Percentiles rank a stretch among this genome's conserved stretches.
phyloP scores from a whole-genome alignment of 2,888 invertebrate genomes.

The Cantharis flavilabris region DNA sequence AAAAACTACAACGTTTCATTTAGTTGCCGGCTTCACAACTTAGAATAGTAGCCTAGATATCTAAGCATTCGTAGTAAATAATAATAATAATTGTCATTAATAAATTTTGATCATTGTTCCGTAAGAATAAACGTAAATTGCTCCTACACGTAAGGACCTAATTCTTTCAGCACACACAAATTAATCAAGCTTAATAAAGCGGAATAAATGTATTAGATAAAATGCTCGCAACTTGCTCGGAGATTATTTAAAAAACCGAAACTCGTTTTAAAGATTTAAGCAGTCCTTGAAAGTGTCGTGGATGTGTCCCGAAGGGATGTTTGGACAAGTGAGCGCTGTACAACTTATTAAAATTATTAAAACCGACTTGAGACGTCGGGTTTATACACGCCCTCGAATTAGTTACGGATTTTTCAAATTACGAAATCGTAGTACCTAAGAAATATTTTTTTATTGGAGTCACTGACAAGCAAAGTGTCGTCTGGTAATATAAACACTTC shows the following conservation, averaged over 20 bases:
- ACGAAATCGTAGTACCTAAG: background rate
- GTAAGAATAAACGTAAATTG: conserved; percentile 12
- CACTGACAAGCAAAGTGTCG: background rate
- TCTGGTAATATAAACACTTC: conserved; percentile 22
- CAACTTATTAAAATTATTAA: conserved; percentile 35
- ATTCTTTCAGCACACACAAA: background rate
- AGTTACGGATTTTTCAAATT: conserved; percentile 31
- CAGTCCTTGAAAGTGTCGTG: conserved; percentile 13
- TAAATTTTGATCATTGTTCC: conserved; percentile 20
- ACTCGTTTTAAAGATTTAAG: conserved; percentile 9
- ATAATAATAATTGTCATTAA: conserved; percentile 15
- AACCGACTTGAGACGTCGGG: conserved; percentile 28
- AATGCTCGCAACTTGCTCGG: background rate
- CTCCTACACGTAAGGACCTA: background rate
- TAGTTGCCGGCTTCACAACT: conserved; percentile 3
- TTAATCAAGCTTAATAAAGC: background rate
- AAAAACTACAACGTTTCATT: conserved; percentile 9
- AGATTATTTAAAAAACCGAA: background rate
- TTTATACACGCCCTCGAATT: conserved; percentile 33
- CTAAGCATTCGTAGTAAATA: conserved; percentile 10
- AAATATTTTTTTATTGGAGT: background rate
- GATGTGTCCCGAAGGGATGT: conserved; percentile 14
- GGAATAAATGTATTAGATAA: background rate
- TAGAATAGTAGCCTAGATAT: conserved; percentile 17
- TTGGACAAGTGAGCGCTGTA: conserved; percentile 29